These are phyloP conservation scores for Drosophila subsilvestris DNA, from an alignment of 2,888 invertebrate genomes.

Conservation along the genomic window DNA sequence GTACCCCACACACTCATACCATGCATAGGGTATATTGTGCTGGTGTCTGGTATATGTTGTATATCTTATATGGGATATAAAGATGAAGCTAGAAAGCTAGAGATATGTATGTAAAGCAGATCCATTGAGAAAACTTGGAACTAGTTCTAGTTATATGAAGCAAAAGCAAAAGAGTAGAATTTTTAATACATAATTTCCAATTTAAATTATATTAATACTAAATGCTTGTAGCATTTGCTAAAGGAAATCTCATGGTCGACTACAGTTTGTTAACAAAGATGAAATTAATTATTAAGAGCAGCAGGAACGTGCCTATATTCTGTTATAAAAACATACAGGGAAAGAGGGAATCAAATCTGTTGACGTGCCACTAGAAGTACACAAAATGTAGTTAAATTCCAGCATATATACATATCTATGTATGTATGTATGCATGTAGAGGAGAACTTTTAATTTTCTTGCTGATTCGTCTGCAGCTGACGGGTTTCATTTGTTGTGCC, in stretches of 20 bases:
- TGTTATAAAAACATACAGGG: slow-evolving; percentile 47
- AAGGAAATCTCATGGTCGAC: background rate
- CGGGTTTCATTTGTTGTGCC: slow-evolving; percentile 9
- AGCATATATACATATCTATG: no score
- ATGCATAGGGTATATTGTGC: background rate
- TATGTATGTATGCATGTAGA: no score
- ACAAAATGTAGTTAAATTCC: background rate
- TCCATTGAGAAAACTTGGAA: no score
- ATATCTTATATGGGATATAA: background rate
- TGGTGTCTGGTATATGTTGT: no score
- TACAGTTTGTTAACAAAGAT: slow-evolving; percentile 25
- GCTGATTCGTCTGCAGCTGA: slow-evolving; percentile 26
- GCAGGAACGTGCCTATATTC: slow-evolving; percentile 75
- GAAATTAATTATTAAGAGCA: slow-evolving; percentile 79
- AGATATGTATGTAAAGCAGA: no score
- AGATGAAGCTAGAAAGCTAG: no score
- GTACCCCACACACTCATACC: background rate
- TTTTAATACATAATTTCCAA: no score
- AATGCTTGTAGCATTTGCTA: no score
- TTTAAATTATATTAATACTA: no score
- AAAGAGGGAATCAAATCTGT: slow-evolving; percentile 18
- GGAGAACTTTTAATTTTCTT: slow-evolving; percentile 1
- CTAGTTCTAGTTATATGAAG: no score
- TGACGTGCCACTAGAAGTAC: background rate
- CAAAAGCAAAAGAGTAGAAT: no score